These are phyloP conservation scores for Mimumesa dahlbomi DNA, from an alignment of 2,888 invertebrate species.

Conservation along the genomic window DNA sequence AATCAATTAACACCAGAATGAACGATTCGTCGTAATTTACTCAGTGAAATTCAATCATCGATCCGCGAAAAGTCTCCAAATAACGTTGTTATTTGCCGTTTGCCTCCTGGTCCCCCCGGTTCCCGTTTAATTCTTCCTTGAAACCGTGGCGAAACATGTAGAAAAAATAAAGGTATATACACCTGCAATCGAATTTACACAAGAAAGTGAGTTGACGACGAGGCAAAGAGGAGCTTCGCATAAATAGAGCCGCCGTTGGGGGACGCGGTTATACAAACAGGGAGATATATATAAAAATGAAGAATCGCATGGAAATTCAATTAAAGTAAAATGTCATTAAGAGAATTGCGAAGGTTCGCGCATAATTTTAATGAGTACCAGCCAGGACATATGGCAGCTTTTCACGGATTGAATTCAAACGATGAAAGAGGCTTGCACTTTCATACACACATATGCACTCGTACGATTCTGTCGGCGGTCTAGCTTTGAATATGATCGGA, in stretches of 20 bases:
- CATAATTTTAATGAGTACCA: constrained; percentile 30
- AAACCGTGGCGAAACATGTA: too few relatives aligned
- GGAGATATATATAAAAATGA: neutral
- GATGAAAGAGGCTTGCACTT: constrained; percentile 23
- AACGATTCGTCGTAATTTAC: too few relatives aligned
- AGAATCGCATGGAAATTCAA: constrained; percentile 24
- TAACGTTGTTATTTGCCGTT: too few relatives aligned
- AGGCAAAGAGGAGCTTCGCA: neutral
- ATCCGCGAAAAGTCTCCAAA: too few relatives aligned
- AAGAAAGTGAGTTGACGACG: neutral
- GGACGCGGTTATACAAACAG: neutral
- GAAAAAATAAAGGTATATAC: neutral
- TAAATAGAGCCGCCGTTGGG: neutral
- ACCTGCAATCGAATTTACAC: neutral
- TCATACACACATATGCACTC: neutral
- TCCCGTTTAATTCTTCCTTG: neutral
- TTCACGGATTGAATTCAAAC: constrained; percentile 22
- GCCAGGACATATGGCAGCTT: constrained; percentile 11
- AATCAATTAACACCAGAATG: too few relatives aligned
- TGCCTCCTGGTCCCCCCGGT: neutral
- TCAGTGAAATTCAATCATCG: too few relatives aligned
- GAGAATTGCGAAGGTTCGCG: constrained; percentile 24
- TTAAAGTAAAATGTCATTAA: constrained; percentile 28
- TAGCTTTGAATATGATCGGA: constrained; percentile 32
- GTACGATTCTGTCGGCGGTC: neutral